Evolutionary conservation across 2,888 invertebrate species (phyloP).

Genomic region (Orchestes rusci): DNA sequence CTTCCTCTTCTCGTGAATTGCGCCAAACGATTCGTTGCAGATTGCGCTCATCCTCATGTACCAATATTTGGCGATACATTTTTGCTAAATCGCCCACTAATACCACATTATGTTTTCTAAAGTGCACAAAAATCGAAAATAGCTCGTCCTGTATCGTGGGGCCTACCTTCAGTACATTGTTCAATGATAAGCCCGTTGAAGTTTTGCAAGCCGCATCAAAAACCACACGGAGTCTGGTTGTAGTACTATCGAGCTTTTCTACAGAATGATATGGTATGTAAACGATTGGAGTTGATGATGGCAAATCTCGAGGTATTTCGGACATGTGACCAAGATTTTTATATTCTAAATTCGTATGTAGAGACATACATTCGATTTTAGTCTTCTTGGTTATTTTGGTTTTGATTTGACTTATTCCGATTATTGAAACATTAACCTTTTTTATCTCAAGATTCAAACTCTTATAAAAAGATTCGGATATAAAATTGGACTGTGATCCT

Average conservation of each 20-base stretch:
- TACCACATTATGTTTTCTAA: not conserved
- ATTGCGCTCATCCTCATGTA: slow-evolving; percentile 1
- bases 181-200: not conserved
- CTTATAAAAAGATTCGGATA: not conserved
- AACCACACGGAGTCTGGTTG: not conserved
- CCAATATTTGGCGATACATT: not conserved
- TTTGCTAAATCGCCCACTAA: too few relatives aligned
- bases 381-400: not conserved
- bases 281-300: not conserved
- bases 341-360: slow-evolving; percentile 13
- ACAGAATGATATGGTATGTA: slow-evolving; percentile 15
- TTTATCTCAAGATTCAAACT: not conserved
- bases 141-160: not conserved
- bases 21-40: slow-evolving; percentile 22
- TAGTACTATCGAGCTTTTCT: not conserved
- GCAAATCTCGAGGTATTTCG: not conserved
- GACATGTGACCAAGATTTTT: slow-evolving; percentile 16
- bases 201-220: not conserved
- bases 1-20: slow-evolving; percentile 1
- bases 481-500: not conserved
- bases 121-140: not conserved
- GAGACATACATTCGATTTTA: not conserved
- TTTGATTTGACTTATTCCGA: not conserved
- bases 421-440: not conserved
- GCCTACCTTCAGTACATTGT: not conserved